Evolutionary conservation across 2,113 vertebrate species (phyloP).

Genomic region (Chiloscyllium plagiosum): DNA sequence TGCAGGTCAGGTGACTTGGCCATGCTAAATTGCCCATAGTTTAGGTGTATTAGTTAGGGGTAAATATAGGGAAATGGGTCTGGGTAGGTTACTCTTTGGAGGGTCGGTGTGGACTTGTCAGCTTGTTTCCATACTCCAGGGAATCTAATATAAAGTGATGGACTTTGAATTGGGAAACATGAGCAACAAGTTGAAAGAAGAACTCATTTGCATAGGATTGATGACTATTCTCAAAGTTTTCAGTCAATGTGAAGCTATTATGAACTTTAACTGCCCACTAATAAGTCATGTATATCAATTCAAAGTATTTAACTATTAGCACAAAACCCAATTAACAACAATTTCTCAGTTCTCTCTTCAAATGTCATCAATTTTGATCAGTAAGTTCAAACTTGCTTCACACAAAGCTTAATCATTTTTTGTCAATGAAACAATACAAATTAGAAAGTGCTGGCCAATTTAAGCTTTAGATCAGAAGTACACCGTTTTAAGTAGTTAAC

Average conservation of each 20-base stretch:
- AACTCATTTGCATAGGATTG: neutral
- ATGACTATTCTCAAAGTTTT: neutral
- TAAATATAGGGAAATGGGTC: too few relatives aligned
- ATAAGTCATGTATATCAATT: neutral
- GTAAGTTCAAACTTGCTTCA: neutral
- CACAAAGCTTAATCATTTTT: neutral
- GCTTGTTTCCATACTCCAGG: too few relatives aligned
- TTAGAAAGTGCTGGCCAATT: constrained; percentile 4
- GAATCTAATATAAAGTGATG: neutral
- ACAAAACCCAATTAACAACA: neutral
- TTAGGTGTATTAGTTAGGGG: too few relatives aligned
- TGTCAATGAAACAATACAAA: neutral
- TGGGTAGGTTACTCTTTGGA: too few relatives aligned
- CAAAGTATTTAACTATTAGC: neutral
- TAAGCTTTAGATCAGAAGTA: neutral
- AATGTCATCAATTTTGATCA: neutral
- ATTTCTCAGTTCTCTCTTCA: neutral
- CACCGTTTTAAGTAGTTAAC: neutral
- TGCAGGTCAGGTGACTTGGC: too few relatives aligned
- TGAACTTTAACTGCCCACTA: neutral
- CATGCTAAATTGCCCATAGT: too few relatives aligned
- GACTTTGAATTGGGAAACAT: neutral
- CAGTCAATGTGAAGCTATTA: neutral
- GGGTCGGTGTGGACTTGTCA: too few relatives aligned
- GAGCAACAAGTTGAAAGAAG: neutral